Conservation (phyloP, 2,113 vertebrate species). For the Nestor notabilis region DNA sequence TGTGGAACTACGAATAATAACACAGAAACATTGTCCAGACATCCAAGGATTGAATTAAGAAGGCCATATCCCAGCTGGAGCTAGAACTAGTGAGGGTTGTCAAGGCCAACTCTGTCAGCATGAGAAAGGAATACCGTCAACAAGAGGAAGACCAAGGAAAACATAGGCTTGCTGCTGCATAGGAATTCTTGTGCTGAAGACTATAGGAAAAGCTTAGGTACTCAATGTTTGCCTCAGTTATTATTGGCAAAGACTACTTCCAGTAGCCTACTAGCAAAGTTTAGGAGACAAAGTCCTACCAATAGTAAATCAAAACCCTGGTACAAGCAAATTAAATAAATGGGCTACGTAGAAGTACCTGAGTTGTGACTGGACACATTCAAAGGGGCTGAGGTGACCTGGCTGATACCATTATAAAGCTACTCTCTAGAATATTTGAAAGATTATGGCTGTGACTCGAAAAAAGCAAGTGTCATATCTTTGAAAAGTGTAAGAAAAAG, state of each 20-base stretch:
- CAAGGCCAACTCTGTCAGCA: neutral
- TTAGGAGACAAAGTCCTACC: neutral
- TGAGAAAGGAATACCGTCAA: neutral
- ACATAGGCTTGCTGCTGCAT: rapidly evolving
- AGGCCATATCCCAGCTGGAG: neutral
- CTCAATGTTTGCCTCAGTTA: neutral
- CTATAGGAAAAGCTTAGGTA: neutral
- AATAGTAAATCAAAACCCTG: neutral
- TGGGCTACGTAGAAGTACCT: neutral
- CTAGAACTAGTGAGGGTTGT: neutral
- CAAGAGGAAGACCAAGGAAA: neutral
- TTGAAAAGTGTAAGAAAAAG: neutral
- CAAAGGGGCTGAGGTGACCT: neutral
- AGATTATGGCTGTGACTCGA: neutral
- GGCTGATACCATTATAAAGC: neutral
- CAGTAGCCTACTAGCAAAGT: neutral
- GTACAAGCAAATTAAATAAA: neutral
- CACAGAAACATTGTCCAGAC: neutral
- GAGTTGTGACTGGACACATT: neutral
- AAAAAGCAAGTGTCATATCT: neutral
- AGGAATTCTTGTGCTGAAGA: neutral
- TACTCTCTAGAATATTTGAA: neutral
- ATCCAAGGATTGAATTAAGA: constrained; percentile 1
- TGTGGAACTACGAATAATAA: neutral
- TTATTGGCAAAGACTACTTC: neutral